A percentile compares a stretch with the other conserved stretches of the same genome.
Conservation (phyloP, 37 sponge, comb jelly and placozoan species). For the Beroe forskalii region DNA sequence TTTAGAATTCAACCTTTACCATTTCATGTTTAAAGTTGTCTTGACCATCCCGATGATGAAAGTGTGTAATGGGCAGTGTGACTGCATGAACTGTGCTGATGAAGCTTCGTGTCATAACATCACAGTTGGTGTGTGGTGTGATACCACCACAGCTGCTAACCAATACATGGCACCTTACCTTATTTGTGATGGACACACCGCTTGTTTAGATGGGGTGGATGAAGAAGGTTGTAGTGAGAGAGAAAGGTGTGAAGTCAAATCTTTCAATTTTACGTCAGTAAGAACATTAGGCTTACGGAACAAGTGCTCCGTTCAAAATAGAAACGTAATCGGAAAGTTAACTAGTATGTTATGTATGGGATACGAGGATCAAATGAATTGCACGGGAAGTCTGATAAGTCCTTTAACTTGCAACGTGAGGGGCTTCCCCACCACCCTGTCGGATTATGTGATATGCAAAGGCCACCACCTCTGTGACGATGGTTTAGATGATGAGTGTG, state of each 20-base stretch:
- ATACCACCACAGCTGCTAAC: too few relatives aligned
- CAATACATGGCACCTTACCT: neutral
- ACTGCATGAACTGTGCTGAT: slow-evolving; percentile 5
- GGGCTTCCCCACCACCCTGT: slow-evolving; percentile 23
- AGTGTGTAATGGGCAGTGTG: neutral
- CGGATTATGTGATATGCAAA: neutral
- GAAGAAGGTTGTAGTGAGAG: neutral
- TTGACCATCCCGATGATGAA: neutral
- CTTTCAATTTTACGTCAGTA: neutral
- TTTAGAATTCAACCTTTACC: neutral
- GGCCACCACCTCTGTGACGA: neutral
- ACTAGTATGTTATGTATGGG: neutral
- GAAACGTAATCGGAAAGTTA: too few relatives aligned
- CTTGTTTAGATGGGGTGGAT: neutral
- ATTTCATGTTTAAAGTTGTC: too few relatives aligned
- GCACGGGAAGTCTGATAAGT: neutral
- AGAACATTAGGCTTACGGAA: neutral
- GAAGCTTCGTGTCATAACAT: neutral
- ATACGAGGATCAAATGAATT: slow-evolving; percentile 21
- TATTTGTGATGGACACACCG: neutral
- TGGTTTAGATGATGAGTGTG: neutral
- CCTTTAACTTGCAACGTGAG: neutral
- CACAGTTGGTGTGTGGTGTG: neutral
- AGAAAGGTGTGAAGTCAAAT: neutral
- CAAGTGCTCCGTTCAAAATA: neutral